Evolutionary conservation across 2,797 vertebrate species (phyloP).

Genomic region (Anableps anableps): DNA sequence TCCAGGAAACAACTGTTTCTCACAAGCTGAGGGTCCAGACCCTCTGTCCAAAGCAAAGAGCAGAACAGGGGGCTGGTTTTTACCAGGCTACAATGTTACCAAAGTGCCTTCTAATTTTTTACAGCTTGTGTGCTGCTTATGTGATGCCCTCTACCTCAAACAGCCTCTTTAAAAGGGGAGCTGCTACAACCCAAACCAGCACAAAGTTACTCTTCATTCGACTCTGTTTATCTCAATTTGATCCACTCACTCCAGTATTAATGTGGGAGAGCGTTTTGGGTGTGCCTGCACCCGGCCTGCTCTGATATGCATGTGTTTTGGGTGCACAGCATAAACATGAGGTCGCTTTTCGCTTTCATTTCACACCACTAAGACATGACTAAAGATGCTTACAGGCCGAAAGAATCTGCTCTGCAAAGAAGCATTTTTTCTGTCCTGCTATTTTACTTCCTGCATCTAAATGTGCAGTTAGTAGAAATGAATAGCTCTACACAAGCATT

Average conservation of each 20-base stretch:
- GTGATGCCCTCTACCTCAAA: neutral
- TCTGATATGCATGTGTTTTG: neutral
- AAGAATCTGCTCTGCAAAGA: constrained; percentile 12
- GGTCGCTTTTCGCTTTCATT: neutral
- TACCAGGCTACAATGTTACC: neutral
- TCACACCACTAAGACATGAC: constrained; percentile 5
- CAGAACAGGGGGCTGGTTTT: no score
- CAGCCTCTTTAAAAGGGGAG: neutral
- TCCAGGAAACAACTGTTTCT: no score
- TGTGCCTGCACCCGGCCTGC: neutral
- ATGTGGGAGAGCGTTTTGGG: neutral
- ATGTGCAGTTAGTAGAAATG: constrained; percentile 23
- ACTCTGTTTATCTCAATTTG: constrained; percentile 9
- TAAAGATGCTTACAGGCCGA: constrained; percentile 2
- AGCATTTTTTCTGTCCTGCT: neutral
- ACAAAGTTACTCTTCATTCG: neutral
- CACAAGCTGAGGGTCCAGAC: no score
- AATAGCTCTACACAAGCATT: constrained; percentile 26
- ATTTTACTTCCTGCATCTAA: neutral
- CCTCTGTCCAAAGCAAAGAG: no score
- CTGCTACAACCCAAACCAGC: neutral
- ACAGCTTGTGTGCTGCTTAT: neutral
- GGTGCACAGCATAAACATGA: neutral
- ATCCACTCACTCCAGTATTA: neutral
- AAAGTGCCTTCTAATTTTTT: constrained; percentile 4